phyloP scores from a whole-genome alignment of 1,140 invertebrate species.

The Trichogramma pretiosum region DNA sequence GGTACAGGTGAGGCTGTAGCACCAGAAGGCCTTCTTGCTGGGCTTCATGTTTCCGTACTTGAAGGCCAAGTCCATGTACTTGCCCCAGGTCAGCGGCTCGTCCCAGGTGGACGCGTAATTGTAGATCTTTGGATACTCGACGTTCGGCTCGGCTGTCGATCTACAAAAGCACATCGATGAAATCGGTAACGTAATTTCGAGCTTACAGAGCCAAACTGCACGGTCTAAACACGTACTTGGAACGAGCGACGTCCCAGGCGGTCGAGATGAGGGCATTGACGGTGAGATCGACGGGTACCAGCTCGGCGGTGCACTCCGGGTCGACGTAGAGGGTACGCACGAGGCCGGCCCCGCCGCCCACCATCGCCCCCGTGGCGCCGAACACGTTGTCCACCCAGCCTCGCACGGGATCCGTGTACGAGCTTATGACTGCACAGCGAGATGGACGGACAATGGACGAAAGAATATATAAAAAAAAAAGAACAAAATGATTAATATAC shows the following conservation, averaged over 20 bases:
- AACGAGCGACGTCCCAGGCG: conserved; percentile 53
- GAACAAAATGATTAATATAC: too few relatives aligned
- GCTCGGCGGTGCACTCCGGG: conserved; percentile 49
- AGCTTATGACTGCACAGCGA: conserved; percentile 40
- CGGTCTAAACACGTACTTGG: conserved; percentile 33
- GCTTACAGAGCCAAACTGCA: too few relatives aligned
- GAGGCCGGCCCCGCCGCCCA: conserved; percentile 54
- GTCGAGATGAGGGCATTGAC: conserved; percentile 59
- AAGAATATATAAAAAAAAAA: too few relatives aligned
- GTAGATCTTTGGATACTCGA: conserved; percentile 46
- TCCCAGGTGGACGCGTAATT: conserved; percentile 41
- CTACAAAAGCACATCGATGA: background rate
- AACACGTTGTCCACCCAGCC: conserved; percentile 76
- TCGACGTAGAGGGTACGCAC: conserved; percentile 52
- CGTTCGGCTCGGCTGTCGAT: too few relatives aligned
- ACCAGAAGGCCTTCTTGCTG: conserved; percentile 45
- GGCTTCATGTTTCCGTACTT: conserved; percentile 39
- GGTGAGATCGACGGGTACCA: conserved; percentile 66
- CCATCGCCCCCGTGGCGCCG: conserved; percentile 57
- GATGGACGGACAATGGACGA: too few relatives aligned
- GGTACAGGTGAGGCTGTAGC: conserved; percentile 43
- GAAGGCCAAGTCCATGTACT: conserved; percentile 41
- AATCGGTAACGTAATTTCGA: background rate
- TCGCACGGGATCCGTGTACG: conserved; percentile 35
- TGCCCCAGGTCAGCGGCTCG: conserved; percentile 41